Evolutionary conservation across 1,140 invertebrate species (phyloP).

Genomic region (Drosophila kanapiae): DNA sequence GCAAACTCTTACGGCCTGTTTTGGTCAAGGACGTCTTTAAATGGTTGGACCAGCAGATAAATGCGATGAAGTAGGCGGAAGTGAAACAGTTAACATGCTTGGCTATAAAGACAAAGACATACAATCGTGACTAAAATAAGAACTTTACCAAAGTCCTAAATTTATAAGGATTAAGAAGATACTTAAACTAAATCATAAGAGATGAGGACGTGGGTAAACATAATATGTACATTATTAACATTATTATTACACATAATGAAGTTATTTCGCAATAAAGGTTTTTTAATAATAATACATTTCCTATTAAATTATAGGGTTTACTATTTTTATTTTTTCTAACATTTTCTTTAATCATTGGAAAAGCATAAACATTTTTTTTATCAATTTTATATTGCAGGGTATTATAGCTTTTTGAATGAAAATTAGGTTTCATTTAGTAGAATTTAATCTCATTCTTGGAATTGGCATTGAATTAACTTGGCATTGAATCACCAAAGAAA

Average conservation of each 20-base stretch:
- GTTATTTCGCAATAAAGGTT: not conserved
- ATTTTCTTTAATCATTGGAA: not conserved
- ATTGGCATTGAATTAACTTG: not conserved
- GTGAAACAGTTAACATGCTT: constrained; percentile 13
- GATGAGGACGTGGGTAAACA: no score
- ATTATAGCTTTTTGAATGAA: no score
- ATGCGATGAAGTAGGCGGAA: not conserved
- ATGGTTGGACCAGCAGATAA: constrained; percentile 7
- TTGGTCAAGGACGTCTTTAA: constrained; percentile 57
- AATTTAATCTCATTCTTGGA: not conserved
- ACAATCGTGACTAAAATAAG: not conserved
- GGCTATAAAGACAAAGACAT: no score
- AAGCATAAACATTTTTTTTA: not conserved
- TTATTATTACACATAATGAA: not conserved
- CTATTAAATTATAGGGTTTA: no score
- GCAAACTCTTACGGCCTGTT: constrained; percentile 7
- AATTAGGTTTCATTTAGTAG: not conserved
- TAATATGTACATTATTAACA: not conserved
- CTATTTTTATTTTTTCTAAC: not conserved
- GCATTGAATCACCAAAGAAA: constrained; percentile 12
- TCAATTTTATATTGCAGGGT: no score
- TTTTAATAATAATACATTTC: no score
- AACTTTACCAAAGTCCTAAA: no score
- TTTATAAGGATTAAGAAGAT: no score
- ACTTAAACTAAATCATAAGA: no score